phyloP scores from a whole-genome alignment of 2,888 invertebrate species.

The Omphaloscelis lunosa region DNA sequence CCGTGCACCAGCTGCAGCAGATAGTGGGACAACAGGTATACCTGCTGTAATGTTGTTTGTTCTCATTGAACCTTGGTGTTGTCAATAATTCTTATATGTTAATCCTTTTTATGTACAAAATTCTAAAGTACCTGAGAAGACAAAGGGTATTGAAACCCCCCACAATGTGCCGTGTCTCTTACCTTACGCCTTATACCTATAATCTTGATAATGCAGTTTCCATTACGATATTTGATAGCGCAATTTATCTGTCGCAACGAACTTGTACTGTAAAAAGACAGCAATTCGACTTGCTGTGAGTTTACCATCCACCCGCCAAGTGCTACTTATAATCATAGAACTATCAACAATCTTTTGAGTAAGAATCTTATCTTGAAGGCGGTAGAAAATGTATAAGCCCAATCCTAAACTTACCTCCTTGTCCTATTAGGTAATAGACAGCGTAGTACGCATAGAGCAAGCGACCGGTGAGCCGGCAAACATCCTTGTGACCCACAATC shows the following conservation, averaged over 20 bases:
- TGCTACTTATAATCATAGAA: neutral
- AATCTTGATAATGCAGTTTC: neutral
- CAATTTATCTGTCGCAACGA: neutral
- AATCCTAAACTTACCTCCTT: conserved; percentile 27
- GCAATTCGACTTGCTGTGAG: neutral
- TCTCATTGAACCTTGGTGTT: conserved; percentile 20
- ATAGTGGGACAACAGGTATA: conserved; percentile 91
- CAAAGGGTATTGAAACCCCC: neutral
- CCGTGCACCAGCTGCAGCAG: conserved; percentile 91
- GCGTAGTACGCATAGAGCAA: conserved; percentile 89
- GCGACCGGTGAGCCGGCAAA: conserved; percentile 89
- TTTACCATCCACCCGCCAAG: neutral
- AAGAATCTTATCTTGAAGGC: neutral
- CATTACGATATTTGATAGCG: neutral
- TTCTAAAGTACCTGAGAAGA: neutral
- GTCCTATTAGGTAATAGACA: conserved; percentile 85
- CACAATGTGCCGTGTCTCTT: neutral
- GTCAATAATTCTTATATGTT: neutral
- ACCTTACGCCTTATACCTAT: neutral
- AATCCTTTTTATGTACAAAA: neutral
- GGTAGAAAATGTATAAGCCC: conserved; percentile 11
- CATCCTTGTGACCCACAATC: conserved; percentile 88
- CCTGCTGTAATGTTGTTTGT: conserved; percentile 47
- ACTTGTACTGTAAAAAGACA: neutral
- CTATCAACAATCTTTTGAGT: neutral